phyloP scores from a whole-genome alignment of 2,888 invertebrate genomes.

The Pseudanteris insignis region DNA sequence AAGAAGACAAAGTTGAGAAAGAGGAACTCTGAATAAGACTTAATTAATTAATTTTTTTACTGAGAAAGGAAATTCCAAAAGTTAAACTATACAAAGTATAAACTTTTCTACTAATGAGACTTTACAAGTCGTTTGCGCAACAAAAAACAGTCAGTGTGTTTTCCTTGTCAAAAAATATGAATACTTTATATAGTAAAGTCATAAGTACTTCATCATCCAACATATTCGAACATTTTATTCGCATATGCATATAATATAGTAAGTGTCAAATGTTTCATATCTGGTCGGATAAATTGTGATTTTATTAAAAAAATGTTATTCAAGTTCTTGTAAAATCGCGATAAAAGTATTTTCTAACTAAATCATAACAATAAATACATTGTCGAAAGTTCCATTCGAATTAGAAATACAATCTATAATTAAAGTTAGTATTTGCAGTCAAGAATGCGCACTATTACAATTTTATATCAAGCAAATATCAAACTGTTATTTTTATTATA shows the following conservation, averaged over 20 bases:
- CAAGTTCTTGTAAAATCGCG: slow-evolving; percentile 17
- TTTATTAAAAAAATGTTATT: slow-evolving; percentile 11
- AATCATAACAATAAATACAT: no score
- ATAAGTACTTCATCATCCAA: slow-evolving; percentile 38
- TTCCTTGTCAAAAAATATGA: slow-evolving; percentile 40
- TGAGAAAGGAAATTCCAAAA: no score
- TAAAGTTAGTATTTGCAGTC: no score
- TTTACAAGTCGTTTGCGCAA: no score
- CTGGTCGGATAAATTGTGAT: slow-evolving; percentile 1
- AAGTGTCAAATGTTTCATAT: slow-evolving; percentile 32
- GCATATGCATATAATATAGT: slow-evolving; percentile 25
- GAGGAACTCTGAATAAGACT: slow-evolving; percentile 79
- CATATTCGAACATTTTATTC: slow-evolving; percentile 28
- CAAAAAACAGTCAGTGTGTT: slow-evolving; percentile 37
- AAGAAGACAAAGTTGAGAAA: slow-evolving; percentile 76
- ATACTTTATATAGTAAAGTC: slow-evolving; percentile 32
- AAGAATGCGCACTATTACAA: background rate
- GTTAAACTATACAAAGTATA: no score
- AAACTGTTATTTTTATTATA: no score
- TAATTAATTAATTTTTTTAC: no score
- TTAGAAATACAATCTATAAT: no score
- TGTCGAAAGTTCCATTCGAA: no score
- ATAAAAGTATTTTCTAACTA: no score
- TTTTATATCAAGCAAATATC: no score
- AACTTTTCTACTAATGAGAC: no score